Base-by-base conservation (phyloP, 2,888 invertebrate species). In the Sphinx pinastri region DNA sequence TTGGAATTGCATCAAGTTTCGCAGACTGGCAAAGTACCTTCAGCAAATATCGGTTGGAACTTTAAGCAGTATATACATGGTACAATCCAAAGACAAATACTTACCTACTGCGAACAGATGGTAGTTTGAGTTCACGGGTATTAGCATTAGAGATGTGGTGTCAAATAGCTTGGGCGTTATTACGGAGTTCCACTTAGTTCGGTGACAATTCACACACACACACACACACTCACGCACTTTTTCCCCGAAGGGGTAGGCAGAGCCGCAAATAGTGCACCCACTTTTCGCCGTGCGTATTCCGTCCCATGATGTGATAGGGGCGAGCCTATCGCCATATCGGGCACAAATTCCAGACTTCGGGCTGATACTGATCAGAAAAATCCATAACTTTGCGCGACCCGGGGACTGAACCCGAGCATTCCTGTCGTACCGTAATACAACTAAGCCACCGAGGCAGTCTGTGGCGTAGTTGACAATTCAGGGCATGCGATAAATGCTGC, bases 21-120 rank as follows among this genome's bases (percentile, higher is more conserved):
- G 76, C 75, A 77, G 84, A 81, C 84, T 81, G 84, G 81, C 74
- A 78, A 88, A 88, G 84, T 86, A 87, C 85, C 87, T 88, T 85
- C 75, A 83, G 87, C 86, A 89, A 89, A 89, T 89, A 91, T 89
- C 88, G 88, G 88, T 88, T 85, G 83, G 84, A 84, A 81, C 83
- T 84, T 81, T 78, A 75, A 79, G 79, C 79, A 77, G 79, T 80
- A 80, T 83, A 82, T 80, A 83, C 79, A 73, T 73, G 72, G 72
- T 77, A 84, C 79, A 76, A 79, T 83, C 81, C 84, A 83, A 85
- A 87, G 85, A 86, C 87, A 87, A 87, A 87, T 84, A 86, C 78
- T 74, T 79, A 78, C 79, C 47, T 73, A 80, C 79, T 76, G 77
- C 68, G 70, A 77, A 79, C 82, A 84, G 83, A 79, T 85, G 81